Evolutionary conservation across 2,113 vertebrate species (phyloP).

Genomic region (Coregonus clupeaformis): DNA sequence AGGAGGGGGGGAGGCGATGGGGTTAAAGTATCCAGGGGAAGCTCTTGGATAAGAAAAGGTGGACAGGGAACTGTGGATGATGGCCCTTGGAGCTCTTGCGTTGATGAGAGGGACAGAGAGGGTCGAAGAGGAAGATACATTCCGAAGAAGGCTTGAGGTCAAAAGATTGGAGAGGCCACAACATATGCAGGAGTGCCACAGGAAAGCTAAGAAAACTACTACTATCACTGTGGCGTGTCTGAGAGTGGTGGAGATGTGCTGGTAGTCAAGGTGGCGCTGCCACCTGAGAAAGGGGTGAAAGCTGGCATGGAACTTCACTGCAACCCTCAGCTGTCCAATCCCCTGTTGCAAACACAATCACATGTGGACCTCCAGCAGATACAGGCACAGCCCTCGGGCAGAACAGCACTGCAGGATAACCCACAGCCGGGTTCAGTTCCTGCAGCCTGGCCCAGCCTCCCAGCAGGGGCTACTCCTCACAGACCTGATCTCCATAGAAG

Average conservation of each 20-base stretch:
- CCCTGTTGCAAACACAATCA: constrained; percentile 29
- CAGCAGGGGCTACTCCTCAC: constrained; percentile 34
- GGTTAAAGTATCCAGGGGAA: not conserved
- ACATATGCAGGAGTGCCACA: not conserved
- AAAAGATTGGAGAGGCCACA: not conserved
- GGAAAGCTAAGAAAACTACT: constrained; percentile 25
- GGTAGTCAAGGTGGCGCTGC: constrained; percentile 17
- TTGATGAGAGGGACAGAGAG: not conserved
- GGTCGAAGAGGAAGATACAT: not conserved
- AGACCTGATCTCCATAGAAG: constrained; percentile 12
- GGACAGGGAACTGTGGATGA: not conserved
- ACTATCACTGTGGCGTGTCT: constrained; percentile 9
- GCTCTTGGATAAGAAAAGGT: not conserved
- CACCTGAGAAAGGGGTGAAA: not conserved
- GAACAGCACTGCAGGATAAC: constrained; percentile 14
- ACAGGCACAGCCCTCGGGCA: constrained; percentile 14
- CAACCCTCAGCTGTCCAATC: constrained; percentile 4
- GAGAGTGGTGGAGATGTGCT: constrained; percentile 22
- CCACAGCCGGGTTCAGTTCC: constrained; percentile 14
- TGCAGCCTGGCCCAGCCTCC: constrained; percentile 8
- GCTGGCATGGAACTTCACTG: not conserved
- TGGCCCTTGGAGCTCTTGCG: not conserved
- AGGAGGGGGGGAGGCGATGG: constrained; percentile 38
- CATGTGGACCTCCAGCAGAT: constrained; percentile 34
- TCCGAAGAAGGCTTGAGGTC: not conserved